Conservation (phyloP, 2,797 vertebrate species). For the Eulemur coronatus region DNA sequence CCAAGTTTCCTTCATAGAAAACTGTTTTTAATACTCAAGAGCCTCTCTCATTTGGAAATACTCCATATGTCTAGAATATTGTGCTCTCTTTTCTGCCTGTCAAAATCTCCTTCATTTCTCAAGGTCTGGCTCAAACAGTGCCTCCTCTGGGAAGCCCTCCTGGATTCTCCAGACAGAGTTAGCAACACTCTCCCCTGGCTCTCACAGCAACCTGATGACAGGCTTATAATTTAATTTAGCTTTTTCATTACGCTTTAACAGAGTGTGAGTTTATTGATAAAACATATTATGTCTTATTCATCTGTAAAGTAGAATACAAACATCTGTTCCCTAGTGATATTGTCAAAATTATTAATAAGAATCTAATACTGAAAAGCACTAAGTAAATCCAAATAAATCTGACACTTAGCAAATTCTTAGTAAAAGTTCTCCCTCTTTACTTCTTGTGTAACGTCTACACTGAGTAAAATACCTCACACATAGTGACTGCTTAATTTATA, state of each 20-base stretch:
- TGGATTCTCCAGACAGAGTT: background rate
- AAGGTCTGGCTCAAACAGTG: background rate
- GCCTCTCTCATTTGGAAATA: background rate
- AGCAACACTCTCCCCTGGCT: background rate
- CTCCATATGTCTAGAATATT: background rate
- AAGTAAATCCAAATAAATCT: background rate
- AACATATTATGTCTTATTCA: background rate
- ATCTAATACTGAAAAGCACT: background rate
- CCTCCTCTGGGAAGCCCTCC: background rate
- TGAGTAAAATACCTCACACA: background rate
- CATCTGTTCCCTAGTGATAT: background rate
- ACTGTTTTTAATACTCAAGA: background rate
- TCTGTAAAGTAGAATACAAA: background rate
- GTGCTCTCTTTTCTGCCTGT: background rate
- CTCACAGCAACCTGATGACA: background rate
- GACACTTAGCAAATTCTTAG: background rate
- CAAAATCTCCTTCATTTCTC: background rate
- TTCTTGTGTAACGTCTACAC: background rate
- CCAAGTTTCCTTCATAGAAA: background rate
- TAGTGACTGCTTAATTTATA: background rate
- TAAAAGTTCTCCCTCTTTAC: background rate
- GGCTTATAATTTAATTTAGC: background rate
- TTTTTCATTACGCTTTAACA: background rate
- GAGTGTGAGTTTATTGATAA: background rate
- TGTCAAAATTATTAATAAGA: background rate